These are phyloP conservation scores for Metacarcinus magister DNA, from an alignment of 2,888 invertebrate genomes.

Conservation along the genomic window DNA sequence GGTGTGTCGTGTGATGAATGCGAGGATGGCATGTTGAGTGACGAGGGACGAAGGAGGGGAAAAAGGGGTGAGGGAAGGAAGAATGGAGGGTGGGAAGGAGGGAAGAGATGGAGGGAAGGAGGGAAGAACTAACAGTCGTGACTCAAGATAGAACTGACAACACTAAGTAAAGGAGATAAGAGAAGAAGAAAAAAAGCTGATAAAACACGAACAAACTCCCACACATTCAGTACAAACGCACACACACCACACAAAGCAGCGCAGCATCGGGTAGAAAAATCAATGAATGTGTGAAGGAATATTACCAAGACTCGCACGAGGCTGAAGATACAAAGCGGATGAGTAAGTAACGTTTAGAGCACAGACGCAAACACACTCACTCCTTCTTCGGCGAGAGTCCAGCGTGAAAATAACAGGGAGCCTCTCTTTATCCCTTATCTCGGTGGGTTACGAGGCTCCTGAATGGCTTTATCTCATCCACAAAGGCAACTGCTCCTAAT, in stretches of 20 bases:
- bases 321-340: not conserved
- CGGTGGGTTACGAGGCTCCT: not conserved
- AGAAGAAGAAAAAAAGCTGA: not conserved
- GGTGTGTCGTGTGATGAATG: conserved; percentile 5
- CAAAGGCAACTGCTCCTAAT: conserved; percentile 15
- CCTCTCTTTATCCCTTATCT: not conserved
- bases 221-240: not conserved
- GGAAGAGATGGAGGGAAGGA: not conserved
- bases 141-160: conserved; percentile 3
- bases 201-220: not conserved
- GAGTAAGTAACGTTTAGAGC: not conserved
- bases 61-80: too few relatives aligned
- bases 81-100: not conserved
- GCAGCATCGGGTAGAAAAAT: not conserved
- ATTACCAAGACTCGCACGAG: not conserved
- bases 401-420: conserved; percentile 15
- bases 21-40: not conserved
- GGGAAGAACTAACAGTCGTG: conserved; percentile 5
- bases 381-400: not conserved
- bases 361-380: not conserved
- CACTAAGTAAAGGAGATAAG: not conserved
- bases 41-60: not conserved
- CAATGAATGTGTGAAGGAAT: not conserved
- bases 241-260: too few relatives aligned
- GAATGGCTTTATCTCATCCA: not conserved